These are phyloP conservation scores for Caenorhabditis auriculariae DNA, from an alignment of 2,888 invertebrate species.

Conservation along the genomic window DNA sequence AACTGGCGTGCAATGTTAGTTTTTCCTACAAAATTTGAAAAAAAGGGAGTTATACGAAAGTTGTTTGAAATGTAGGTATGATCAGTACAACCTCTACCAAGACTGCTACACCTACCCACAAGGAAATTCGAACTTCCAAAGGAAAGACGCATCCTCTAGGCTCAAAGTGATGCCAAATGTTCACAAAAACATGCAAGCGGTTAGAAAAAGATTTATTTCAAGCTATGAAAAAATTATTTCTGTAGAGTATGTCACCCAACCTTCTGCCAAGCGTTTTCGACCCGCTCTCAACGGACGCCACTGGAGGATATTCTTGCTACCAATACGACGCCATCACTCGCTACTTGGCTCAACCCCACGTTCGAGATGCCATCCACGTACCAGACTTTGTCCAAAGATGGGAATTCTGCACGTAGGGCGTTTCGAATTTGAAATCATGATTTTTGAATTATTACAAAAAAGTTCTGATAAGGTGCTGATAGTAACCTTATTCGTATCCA, in stretches of 20 bases:
- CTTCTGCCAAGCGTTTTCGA: constrained; percentile 30
- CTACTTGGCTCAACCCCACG: constrained; percentile 44
- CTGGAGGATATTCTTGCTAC: constrained; percentile 55
- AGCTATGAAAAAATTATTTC: constrained; percentile 1
- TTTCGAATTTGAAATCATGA: no score
- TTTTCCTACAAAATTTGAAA: background rate
- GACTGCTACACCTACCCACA: constrained; percentile 44
- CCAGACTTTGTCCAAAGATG: constrained; percentile 50
- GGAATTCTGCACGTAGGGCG: constrained; percentile 40
- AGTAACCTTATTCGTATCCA: background rate
- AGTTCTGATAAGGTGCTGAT: no score
- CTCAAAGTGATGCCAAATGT: no score
- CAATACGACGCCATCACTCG: constrained; percentile 25
- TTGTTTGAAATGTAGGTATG: constrained; percentile 21
- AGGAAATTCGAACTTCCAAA: constrained; percentile 6
- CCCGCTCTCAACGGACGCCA: constrained; percentile 52
- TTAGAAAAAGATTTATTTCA: no score
- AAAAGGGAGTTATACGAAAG: background rate
- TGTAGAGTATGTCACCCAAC: background rate
- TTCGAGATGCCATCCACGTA: constrained; percentile 52
- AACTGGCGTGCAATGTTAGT: constrained; percentile 23
- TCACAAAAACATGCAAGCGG: no score
- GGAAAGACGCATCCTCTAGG: background rate
- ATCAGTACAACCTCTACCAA: constrained; percentile 56
- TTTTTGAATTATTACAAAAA: no score